These are phyloP conservation scores for Meloidogyne exigua DNA, from an alignment of 1,140 invertebrate genomes.

Conservation along the genomic window DNA sequence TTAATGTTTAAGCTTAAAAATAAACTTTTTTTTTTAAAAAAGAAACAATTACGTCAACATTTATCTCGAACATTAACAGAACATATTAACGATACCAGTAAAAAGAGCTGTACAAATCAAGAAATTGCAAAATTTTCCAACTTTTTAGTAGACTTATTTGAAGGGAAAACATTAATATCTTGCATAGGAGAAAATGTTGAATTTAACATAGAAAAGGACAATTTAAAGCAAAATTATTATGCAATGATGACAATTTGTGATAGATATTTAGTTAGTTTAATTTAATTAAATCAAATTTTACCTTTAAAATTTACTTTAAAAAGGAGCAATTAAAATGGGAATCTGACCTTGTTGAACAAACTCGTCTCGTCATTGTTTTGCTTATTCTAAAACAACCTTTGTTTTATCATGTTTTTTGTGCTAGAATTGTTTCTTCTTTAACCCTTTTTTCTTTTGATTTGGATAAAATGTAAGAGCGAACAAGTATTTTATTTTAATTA, in stretches of 20 bases:
- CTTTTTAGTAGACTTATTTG: conserved; percentile 8
- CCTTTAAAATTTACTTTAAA: no score
- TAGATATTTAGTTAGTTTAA: conserved; percentile 14
- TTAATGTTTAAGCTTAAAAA: no score
- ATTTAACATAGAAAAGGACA: conserved; percentile 9
- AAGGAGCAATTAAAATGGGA: conserved; percentile 28
- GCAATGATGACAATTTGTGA: conserved; percentile 22
- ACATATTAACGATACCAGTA: conserved; percentile 14
- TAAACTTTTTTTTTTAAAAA: neutral
- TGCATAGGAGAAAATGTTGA: conserved; percentile 4
- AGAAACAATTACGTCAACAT: conserved; percentile 22
- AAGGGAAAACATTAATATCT: neutral
- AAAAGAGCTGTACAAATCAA: conserved; percentile 6
- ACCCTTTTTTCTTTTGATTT: conserved; percentile 10
- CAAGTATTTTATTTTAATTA: no score
- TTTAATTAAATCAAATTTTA: no score
- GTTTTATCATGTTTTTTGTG: conserved; percentile 26
- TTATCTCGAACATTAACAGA: conserved; percentile 15
- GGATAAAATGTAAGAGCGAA: conserved; percentile 17
- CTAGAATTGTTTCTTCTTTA: conserved; percentile 15
- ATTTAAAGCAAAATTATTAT: conserved; percentile 12
- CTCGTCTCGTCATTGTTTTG: neutral
- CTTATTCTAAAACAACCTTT: neutral
- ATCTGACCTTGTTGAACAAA: conserved; percentile 14
- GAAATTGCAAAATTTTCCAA: conserved; percentile 10